Evolutionary conservation across 2,888 invertebrate genomes (phyloP).

Genomic region (Sphaeridia pumilis): DNA sequence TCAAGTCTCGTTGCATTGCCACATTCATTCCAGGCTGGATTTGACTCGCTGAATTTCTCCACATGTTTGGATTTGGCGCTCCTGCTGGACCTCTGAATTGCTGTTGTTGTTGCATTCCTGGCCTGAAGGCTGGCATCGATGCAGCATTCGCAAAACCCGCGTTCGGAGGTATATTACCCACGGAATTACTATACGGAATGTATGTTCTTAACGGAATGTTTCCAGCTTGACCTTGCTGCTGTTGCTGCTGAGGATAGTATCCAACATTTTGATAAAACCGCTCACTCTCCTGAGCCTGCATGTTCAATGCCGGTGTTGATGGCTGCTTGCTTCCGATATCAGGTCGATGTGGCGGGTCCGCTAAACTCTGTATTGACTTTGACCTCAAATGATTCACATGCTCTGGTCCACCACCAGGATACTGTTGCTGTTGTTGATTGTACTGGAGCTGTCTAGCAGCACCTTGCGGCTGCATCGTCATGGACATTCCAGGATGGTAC

Average conservation of each 20-base stretch:
- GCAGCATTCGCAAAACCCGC: constrained; percentile 20
- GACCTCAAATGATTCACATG: constrained; percentile 15
- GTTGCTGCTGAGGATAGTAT: constrained; percentile 46
- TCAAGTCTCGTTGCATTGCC: constrained; percentile 43
- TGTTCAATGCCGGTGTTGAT: constrained; percentile 32
- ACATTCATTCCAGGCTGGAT: constrained; percentile 1
- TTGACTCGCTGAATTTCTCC: background rate
- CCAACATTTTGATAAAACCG: constrained; percentile 71
- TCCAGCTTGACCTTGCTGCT: constrained; percentile 28
- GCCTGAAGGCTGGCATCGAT: constrained; percentile 19
- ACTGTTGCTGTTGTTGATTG: constrained; percentile 3
- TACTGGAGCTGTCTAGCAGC: background rate
- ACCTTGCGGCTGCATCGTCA: constrained; percentile 35
- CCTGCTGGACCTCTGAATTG: constrained; percentile 22
- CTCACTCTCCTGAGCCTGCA: constrained; percentile 44
- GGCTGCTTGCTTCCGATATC: constrained; percentile 34
- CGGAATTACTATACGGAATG: constrained; percentile 35
- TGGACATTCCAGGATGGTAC: constrained; percentile 27
- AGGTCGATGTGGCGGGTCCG: constrained; percentile 41
- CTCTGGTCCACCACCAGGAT: background rate
- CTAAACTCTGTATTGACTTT: constrained; percentile 48
- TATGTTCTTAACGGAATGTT: constrained; percentile 35
- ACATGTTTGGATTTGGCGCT: constrained; percentile 23
- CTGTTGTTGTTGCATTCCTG: too few species aligned
- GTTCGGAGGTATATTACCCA: constrained; percentile 28